phyloP scores from a whole-genome alignment of 2,888 invertebrate species.

The Ophonus ardosiacus region DNA sequence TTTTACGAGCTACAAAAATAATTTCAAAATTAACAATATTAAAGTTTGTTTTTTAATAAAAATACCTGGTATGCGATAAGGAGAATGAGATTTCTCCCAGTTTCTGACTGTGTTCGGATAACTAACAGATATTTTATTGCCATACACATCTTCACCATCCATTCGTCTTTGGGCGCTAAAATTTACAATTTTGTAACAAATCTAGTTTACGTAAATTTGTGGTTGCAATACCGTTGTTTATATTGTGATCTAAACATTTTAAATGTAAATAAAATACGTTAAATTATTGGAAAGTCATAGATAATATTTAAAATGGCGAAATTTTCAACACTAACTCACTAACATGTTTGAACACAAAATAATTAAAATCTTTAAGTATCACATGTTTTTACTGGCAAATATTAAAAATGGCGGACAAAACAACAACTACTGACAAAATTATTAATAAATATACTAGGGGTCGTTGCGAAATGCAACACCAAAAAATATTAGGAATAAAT shows the following conservation, averaged over 20 bases:
- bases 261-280: neutral
- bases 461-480: no score
- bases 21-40: neutral
- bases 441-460: neutral
- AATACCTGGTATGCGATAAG: constrained; percentile 67
- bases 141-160: constrained; percentile 90
- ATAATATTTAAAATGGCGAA: neutral
- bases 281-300: neutral
- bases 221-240: constrained; percentile 51
- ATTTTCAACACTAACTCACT: neutral
- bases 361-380: neutral
- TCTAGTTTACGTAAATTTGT: neutral
- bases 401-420: neutral
- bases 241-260: constrained; percentile 58
- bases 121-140: constrained; percentile 82
- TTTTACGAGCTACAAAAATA: constrained; percentile 37
- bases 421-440: neutral
- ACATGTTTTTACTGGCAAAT: neutral
- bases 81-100: constrained; percentile 64
- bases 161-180: constrained; percentile 88
- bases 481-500: no score
- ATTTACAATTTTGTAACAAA: neutral
- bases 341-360: neutral
- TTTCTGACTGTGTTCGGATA: constrained; percentile 69
- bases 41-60: neutral